Base-by-base conservation (phyloP, 2,797 vertebrate genomes). In the Bovichtus diacanthus region DNA sequence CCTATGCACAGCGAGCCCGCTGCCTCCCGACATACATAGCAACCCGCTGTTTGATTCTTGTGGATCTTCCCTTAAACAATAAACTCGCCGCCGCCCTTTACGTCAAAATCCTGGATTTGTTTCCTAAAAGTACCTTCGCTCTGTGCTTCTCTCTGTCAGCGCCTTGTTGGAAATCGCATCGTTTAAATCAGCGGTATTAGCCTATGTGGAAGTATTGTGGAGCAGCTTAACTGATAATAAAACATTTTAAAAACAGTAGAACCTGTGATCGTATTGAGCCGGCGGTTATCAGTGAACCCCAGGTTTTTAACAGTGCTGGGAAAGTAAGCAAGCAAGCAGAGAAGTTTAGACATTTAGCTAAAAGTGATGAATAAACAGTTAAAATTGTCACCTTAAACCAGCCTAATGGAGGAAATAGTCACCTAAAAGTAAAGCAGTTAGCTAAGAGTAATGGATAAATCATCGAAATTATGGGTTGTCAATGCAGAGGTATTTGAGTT, bases 31-130 rank as follows among this genome's bases (percentile, higher is more conserved):
- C 83, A 65, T 63, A 74, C 85, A 88, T 78, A 83, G 90, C 84
- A 84, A 90, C 85, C n/a, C 77, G 41, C 27, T 84, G 85, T 86
- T 86, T 90, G 67, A 84, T 81, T 76, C 53, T 59, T 56, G 67
- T 61, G 60, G 50, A 58, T 78, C 77, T 88, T 88, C 80, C 88
- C 82, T 84, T 73, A 82, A 81, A 84, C 70, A 83, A 82, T 81
- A 80, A 85, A 90, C 59, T 73, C 23, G 50, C 65, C 56, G 1
- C 43, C 9, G 11, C 41, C 47, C 44, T 58, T 58, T 23, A 63
- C 69, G 62, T 70, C 51, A 80, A 71, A 64, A 39, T 12, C 49
- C 49, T 49, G 13, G 41, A 47, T 46, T 19, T 53, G 36, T 31
- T 58, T 36, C 19, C 27, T n/a, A 2, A 51, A 76, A 58, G 46